Base-by-base conservation (phyloP, 2,888 invertebrate species). In the Tetragonula carbonaria region DNA sequence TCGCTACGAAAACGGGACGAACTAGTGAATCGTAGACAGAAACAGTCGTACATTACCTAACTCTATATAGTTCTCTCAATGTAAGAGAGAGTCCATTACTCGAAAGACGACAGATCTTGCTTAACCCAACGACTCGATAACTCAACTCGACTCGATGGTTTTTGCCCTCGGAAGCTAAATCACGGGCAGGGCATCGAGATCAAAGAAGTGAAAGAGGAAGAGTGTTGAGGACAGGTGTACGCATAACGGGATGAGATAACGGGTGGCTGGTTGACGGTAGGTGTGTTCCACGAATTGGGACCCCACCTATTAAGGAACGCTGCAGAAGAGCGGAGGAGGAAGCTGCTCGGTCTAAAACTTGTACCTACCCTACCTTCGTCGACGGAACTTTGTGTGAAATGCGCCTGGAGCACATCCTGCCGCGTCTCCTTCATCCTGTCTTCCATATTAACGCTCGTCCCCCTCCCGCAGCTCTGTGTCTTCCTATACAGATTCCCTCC, bases 321-420 rank as follows among this genome's bases (percentile, higher is more conserved):
- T 83, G 84, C 87, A 76, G 68, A 62, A 75, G 77, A 66, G 72
- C 57, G 65, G 59, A 28, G 70, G 67, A 77, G 85, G 51, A 72
- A 68, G 82, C 82, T 87, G 86, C 86, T 90, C 89, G 87, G 87
- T 87, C 90, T 91, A 90, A 92, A 92, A 93, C 93, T 93, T 92
- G 91, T 91, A 90, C 90, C 81, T 73, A 82, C 89, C 89, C 89
- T 89, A 89, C 45, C 45, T 45, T 33, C 8, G 88, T 90, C 86
- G 88, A 86, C 87, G 88, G 91, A 93, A 93, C 92, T 93, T 92
- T 92, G 92, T 88, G 92, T 88, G 91, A 91, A 92, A 91, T 90
- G 90, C 91, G 91, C 92, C 90, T 83, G 82, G 88, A 92, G 93
- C 92, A 91, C 89, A 92, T 92, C 91, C 90, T 90, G 87, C 89